phyloP scores from a whole-genome alignment of 2,113 vertebrate species.

The Tupaia chinensis region DNA sequence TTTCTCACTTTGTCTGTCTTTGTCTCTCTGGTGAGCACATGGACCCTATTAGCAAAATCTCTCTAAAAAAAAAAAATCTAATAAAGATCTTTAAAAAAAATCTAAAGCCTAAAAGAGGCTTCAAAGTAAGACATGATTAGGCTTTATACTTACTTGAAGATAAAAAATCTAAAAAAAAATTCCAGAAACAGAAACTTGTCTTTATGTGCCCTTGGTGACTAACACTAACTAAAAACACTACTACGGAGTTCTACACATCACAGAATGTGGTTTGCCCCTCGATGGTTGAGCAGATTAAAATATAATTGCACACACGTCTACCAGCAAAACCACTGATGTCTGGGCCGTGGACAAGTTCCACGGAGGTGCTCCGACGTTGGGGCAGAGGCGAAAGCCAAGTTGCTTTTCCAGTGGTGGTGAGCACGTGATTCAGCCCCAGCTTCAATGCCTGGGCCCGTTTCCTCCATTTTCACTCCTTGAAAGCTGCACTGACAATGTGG shows the following conservation, averaged over 20 bases:
- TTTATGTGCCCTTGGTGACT: neutral
- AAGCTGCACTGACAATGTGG: neutral
- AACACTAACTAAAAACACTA: neutral
- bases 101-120: neutral
- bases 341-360: neutral
- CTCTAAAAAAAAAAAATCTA: neutral
- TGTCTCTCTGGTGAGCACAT: too few relatives aligned
- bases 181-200: neutral
- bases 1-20: too few relatives aligned
- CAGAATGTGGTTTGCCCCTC: neutral
- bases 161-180: neutral
- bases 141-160: neutral
- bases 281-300: neutral
- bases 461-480: neutral
- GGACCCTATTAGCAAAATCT: too few relatives aligned
- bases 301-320: neutral
- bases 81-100: constrained; percentile 7
- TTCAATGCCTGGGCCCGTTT: neutral
- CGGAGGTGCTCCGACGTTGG: neutral
- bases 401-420: neutral
- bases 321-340: neutral
- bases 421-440: neutral
- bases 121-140: constrained; percentile 1
- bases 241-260: neutral
- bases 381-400: neutral